A percentile compares a stretch with the other conserved stretches of the same genome.
These are phyloP conservation scores for Lerista edwardsae DNA, from an alignment of 2,797 vertebrate genomes.

Conservation along the genomic window DNA sequence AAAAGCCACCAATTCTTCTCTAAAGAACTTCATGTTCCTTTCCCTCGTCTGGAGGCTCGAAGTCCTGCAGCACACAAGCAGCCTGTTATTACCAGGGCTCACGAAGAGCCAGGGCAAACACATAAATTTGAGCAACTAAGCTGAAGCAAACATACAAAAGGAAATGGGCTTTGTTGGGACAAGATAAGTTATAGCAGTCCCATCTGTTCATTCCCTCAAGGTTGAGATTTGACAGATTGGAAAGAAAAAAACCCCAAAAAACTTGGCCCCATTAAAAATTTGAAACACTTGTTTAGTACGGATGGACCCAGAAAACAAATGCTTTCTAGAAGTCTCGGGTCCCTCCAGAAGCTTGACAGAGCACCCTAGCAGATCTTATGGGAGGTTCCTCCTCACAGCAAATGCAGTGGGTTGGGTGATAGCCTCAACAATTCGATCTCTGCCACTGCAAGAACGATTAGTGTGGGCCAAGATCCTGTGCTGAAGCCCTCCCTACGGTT, in stretches of 20 bases:
- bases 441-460: background rate
- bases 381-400: background rate
- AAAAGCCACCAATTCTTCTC: background rate
- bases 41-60: background rate
- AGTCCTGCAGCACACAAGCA: background rate
- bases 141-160: background rate
- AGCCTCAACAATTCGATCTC: background rate
- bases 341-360: background rate
- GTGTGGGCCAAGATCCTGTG: background rate
- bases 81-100: background rate
- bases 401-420: background rate
- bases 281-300: background rate
- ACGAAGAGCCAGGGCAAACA: background rate
- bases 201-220: background rate
- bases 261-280: background rate
- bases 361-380: background rate
- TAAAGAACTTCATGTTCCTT: slow-evolving; percentile 27
- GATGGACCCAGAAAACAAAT: background rate
- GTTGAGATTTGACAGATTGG: background rate
- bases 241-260: background rate
- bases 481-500: background rate
- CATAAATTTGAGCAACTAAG: background rate
- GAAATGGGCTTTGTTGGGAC: background rate
- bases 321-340: background rate
- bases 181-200: background rate